Percentiles rank a stretch among this genome's conserved stretches.
Evolutionary conservation across 2,113 vertebrate genomes (phyloP).

Genomic region (Lepus europaeus): DNA sequence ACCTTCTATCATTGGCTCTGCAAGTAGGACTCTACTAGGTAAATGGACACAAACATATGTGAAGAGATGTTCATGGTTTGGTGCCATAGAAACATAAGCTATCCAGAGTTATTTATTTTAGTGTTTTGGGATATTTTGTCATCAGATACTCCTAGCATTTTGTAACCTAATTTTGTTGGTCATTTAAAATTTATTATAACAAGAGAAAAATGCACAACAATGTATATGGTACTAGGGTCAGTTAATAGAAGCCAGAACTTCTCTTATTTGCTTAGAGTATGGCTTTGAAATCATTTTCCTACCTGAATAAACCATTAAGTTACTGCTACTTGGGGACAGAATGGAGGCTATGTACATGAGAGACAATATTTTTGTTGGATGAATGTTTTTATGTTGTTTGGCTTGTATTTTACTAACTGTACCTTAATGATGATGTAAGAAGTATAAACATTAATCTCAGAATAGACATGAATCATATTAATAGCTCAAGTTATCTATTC

Average conservation of each 20-base stretch:
- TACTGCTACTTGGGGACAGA: background rate
- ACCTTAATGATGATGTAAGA: background rate
- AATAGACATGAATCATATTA: constrained; percentile 1
- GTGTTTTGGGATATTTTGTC: background rate
- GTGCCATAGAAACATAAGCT: background rate
- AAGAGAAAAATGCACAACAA: background rate
- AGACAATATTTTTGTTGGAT: background rate
- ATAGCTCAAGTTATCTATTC: background rate
- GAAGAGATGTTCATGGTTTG: background rate
- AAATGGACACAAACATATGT: background rate
- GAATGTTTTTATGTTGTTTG: background rate
- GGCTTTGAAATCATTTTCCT: constrained; percentile 23
- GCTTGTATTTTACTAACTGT: background rate
- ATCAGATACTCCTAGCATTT: background rate
- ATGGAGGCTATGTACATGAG: background rate
- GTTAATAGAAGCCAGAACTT: background rate
- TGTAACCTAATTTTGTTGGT: background rate
- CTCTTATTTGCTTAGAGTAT: background rate
- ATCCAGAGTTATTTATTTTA: constrained; percentile 16
- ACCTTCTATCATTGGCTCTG: background rate
- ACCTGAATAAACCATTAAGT: background rate
- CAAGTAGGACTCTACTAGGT: background rate
- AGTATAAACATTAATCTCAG: background rate
- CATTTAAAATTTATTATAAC: constrained; percentile 11
- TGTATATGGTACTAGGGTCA: background rate